Conservation (phyloP, 64 coral and sea anemone species). For the Trachythela sp. region DNA sequence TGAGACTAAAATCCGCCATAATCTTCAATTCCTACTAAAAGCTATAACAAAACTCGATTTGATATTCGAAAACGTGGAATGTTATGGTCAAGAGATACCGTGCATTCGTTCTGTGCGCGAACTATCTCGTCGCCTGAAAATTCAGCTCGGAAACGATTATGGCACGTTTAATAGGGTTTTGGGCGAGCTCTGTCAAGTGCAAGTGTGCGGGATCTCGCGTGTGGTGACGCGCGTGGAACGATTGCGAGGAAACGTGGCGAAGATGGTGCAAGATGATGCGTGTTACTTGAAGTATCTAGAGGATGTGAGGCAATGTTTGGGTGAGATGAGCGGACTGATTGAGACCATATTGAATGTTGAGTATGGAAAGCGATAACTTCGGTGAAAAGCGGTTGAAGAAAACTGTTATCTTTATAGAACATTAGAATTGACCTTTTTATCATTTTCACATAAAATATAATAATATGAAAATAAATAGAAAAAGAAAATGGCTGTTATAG, state of each 20-base stretch:
- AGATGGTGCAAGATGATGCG: conserved; percentile 55
- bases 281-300: conserved; percentile 73
- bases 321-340: conserved; percentile 62
- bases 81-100: conserved; percentile 79
- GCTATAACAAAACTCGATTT: not conserved
- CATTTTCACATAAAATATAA: no score
- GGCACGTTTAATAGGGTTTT: conserved; percentile 69
- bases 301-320: conserved; percentile 70
- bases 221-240: conserved; percentile 47
- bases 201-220: conserved; percentile 50
- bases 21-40: not conserved
- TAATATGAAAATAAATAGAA: no score
- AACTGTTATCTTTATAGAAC: no score
- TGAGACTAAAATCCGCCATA: not conserved
- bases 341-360: conserved; percentile 71
- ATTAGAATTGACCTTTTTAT: no score
- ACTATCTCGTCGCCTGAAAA: conserved; percentile 66
- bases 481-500: no score
- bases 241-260: conserved; percentile 55
- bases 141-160: conserved; percentile 66
- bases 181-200: conserved; percentile 30
- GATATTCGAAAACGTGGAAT: conserved; percentile 65
- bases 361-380: conserved; percentile 11
- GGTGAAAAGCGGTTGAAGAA: not conserved
- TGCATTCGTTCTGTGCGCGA: conserved; percentile 77